Base-by-base conservation (phyloP, 1,140 invertebrate genomes). In the Drosophila ananassae region DNA sequence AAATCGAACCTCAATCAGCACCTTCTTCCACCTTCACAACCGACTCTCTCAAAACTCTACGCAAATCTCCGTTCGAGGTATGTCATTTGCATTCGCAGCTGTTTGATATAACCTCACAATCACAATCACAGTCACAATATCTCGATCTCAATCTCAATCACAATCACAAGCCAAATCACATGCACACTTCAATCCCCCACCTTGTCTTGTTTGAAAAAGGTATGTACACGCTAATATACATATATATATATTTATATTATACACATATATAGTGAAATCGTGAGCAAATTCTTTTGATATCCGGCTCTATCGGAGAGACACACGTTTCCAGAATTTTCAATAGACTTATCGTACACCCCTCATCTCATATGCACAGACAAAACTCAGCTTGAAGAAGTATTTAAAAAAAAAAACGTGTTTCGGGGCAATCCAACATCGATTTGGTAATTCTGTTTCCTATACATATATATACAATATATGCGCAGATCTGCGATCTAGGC, bases 271-370 rank as follows among this genome's bases (percentile, higher is more conserved):
- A 41, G 34, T 60, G 9, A 75, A 47, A 57, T 58, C 61, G 54
- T 66, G 54, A 75, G 41, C 60, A 74, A 66, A 74, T 74, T 74
- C 50, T 66, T 60, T 55, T 53, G 53, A 77, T 64, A 77, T 77
- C 74, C 74, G 74, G 73, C 74, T 77, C 51, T 61, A 50, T 58
- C 53, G 34, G 73, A 61, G 56, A 48, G 51, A 78, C 68, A 77
- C 77, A 85, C 82, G 82, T 61, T 80, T 85, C 73, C 82, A 85
- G 81, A 85, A 85, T 85, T 77, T 81, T 85, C 73, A 81, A 85
- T 80, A 28, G 57, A 59, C 24, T 22, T 50, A 75, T 78, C 79
- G 73, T 74, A 68, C n/a, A 44, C 41, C 41, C 60, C 79, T 85
- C 61, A 85, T 77, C 59, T 59, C 52, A 64, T 78, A 85, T 85